Evolutionary conservation across 1,140 invertebrate species (phyloP).

Genomic region (Eurosta solidaginis): DNA sequence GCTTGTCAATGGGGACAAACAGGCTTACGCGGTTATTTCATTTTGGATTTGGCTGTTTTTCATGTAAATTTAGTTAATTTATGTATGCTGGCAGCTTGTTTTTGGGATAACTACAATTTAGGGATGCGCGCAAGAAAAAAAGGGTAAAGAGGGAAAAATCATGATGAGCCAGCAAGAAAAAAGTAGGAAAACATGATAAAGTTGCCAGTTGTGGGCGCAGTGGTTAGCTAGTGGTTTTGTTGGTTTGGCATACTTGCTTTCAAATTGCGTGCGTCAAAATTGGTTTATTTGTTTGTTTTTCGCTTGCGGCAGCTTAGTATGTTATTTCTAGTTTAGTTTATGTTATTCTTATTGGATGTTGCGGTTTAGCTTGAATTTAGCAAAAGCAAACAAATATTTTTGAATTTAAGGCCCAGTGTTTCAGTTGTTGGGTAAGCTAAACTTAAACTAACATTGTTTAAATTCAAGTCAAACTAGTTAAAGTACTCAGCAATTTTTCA

Average conservation of each 20-base stretch:
- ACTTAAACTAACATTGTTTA: too few species aligned
- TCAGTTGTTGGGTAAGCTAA: too few species aligned
- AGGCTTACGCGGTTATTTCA: conserved; percentile 21
- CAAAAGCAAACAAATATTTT: background rate
- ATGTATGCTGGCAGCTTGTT: background rate
- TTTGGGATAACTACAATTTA: background rate
- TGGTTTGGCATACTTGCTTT: background rate
- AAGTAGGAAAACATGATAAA: background rate
- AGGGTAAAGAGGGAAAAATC: background rate
- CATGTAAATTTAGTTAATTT: conserved; percentile 29
- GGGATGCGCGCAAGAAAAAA: background rate
- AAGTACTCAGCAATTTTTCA: too few species aligned
- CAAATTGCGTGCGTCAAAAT: conserved; percentile 4
- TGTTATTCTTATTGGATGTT: background rate
- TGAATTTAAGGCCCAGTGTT: background rate
- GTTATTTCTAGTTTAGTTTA: background rate
- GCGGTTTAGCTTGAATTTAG: background rate
- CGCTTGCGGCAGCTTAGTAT: background rate
- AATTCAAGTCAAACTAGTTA: too few species aligned
- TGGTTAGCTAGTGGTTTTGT: too few species aligned
- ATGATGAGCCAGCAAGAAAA: background rate
- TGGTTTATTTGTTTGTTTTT: conserved; percentile 15
- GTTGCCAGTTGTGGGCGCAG: conserved; percentile 9
- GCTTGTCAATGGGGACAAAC: conserved; percentile 19
- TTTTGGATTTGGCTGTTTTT: background rate